These are phyloP conservation scores for Pristiophorus japonicus DNA, from an alignment of 2,113 vertebrate species.

Conservation along the genomic window DNA sequence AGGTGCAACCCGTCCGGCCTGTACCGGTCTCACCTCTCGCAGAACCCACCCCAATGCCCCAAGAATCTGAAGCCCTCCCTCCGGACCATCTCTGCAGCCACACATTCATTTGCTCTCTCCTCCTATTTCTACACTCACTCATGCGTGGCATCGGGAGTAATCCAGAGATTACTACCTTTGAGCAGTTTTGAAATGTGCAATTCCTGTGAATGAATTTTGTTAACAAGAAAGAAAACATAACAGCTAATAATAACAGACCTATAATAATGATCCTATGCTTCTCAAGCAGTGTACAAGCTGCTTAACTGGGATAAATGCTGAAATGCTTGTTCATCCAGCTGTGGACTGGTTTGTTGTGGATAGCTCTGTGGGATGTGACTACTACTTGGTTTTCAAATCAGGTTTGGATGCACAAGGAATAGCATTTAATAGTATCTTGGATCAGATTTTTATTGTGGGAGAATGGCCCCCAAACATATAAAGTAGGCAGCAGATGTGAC, in stretches of 20 bases:
- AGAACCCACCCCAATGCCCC: too few species aligned
- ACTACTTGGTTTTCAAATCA: not conserved
- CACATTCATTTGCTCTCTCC: too few species aligned
- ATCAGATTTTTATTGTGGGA: not conserved
- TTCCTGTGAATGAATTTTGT: not conserved
- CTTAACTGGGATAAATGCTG: not conserved
- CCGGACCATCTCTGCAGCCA: too few species aligned
- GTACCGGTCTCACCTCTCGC: too few species aligned
- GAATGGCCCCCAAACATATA: not conserved
- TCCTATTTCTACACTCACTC: too few species aligned
- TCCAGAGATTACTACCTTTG: too few species aligned
- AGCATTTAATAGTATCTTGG: not conserved
- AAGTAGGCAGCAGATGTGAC: not conserved
- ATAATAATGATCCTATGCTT: not conserved
- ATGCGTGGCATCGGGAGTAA: too few species aligned
- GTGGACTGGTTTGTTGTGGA: not conserved
- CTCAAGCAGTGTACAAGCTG: not conserved
- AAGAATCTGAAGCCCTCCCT: too few species aligned
- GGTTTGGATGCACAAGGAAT: not conserved
- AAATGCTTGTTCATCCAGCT: not conserved
- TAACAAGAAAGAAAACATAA: not conserved
- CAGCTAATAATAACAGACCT: not conserved
- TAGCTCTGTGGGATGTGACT: not conserved
- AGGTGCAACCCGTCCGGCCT: too few species aligned
- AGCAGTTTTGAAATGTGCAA: not conserved